phyloP scores from a whole-genome alignment of 2,888 invertebrate species.

The Calliphora vomitoria region DNA sequence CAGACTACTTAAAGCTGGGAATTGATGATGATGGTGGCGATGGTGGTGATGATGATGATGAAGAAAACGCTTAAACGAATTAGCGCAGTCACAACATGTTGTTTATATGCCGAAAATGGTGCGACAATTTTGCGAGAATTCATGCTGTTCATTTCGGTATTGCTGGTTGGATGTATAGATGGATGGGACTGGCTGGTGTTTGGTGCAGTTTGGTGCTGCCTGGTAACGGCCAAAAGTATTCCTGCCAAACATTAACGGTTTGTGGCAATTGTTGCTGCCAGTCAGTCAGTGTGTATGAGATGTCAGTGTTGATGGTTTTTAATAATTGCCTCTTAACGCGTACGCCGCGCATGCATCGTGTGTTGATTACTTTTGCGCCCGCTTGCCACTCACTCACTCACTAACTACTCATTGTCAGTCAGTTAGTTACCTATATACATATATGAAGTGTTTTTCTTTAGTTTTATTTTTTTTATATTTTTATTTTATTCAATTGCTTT shows the following conservation, averaged over 20 bases:
- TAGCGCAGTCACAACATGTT: constrained; percentile 66
- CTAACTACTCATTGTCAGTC: constrained; percentile 27
- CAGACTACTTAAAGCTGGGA: constrained; percentile 36
- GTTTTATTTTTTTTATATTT: background rate
- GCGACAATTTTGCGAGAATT: constrained; percentile 74
- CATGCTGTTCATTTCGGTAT: constrained; percentile 70
- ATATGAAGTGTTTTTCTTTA: background rate
- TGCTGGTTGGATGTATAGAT: background rate
- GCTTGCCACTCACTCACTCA: constrained; percentile 50
- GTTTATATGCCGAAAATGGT: constrained; percentile 73
- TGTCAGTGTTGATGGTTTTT: constrained; percentile 68
- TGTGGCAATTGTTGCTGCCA: constrained; percentile 62
- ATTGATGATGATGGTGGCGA: constrained; percentile 10
- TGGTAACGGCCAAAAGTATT: constrained; percentile 67
- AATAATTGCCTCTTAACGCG: constrained; percentile 69
- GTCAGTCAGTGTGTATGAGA: constrained; percentile 33
- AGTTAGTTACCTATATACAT: background rate
- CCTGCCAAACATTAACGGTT: constrained; percentile 64
- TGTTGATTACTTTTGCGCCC: constrained; percentile 76
- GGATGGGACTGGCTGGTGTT: constrained; percentile 8
- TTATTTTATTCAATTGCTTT: background rate
- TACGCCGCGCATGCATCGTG: constrained; percentile 53
- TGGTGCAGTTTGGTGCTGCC: constrained; percentile 29
- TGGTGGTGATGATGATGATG: constrained; percentile 43
- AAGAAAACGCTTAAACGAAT: constrained; percentile 65